A percentile compares a stretch with the other conserved stretches of the same genome.
Evolutionary conservation across 2,888 invertebrate species (phyloP).

Genomic region (Hyalella azteca): DNA sequence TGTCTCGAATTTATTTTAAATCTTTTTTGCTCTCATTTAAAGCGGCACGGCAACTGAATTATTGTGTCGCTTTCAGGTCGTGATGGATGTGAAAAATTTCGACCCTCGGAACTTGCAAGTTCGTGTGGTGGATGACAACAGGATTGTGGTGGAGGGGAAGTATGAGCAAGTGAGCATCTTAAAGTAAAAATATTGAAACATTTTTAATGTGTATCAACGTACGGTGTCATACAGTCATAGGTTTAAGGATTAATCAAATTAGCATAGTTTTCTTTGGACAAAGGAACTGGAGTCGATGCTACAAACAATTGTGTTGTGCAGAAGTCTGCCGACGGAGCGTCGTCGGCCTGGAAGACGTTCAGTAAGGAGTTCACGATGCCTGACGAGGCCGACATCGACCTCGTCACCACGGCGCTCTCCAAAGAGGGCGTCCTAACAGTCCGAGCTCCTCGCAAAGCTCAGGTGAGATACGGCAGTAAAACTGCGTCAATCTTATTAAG

Average conservation of each 20-base stretch:
- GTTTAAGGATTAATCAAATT: no score
- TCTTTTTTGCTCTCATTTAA: background rate
- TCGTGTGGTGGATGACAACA: constrained; percentile 39
- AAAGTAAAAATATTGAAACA: no score
- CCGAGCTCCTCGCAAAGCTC: constrained; percentile 50
- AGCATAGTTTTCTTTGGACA: no score
- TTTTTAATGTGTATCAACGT: no score
- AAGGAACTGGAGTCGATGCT: no score
- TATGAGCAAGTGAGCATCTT: constrained; percentile 34
- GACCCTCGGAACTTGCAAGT: constrained; percentile 40
- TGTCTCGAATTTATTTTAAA: background rate
- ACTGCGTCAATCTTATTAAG: no score
- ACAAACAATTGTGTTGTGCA: background rate
- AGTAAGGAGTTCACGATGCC: constrained; percentile 54
- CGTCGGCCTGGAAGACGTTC: constrained; percentile 51
- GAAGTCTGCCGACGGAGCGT: constrained; percentile 49
- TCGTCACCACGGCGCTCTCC: constrained; percentile 55
- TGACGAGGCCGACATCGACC: constrained; percentile 52
- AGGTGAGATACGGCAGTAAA: no score
- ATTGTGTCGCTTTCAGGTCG: constrained; percentile 26
- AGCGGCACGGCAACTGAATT: no score
- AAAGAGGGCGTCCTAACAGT: constrained; percentile 56
- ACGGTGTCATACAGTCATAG: no score
- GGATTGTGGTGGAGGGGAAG: constrained; percentile 35
- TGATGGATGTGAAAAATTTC: constrained; percentile 39